phyloP scores from a whole-genome alignment of 2,888 invertebrate genomes.

The Adelphocoris suturalis region DNA sequence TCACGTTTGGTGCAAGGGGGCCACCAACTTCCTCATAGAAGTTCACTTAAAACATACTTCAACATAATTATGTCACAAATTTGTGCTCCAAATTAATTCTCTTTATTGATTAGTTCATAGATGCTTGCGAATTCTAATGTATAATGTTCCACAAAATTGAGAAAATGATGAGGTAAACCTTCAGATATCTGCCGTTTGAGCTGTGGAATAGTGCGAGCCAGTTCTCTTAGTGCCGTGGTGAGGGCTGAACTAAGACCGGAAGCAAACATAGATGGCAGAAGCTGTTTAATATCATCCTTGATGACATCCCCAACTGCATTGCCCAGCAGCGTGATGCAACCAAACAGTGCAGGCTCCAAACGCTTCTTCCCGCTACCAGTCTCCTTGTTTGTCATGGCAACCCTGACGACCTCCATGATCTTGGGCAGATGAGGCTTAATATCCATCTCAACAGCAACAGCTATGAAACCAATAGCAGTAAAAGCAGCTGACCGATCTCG shows the following conservation, averaged over 20 bases:
- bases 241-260: conserved; percentile 94
- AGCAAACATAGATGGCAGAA: conserved; percentile 94
- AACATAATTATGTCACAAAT: too few relatives aligned
- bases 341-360: conserved; percentile 92
- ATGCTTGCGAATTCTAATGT: too few relatives aligned
- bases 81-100: too few relatives aligned
- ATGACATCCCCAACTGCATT: conserved; percentile 91
- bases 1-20: too few relatives aligned
- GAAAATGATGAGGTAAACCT: conserved; percentile 78
- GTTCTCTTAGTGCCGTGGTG: conserved; percentile 93
- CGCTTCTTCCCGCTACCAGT: conserved; percentile 86
- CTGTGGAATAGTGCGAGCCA: conserved; percentile 92
- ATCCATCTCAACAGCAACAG: conserved; percentile 91
- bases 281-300: conserved; percentile 87
- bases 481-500: conserved; percentile 91
- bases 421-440: conserved; percentile 89
- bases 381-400: conserved; percentile 87
- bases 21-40: too few relatives aligned
- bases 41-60: too few relatives aligned
- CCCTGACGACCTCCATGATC: conserved; percentile 91
- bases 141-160: too few relatives aligned
- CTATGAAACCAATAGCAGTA: conserved; percentile 92
- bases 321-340: conserved; percentile 46
- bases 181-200: conserved; percentile 95
- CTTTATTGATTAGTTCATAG: too few relatives aligned